A percentile compares a stretch with the other conserved stretches of the same genome.
phyloP scores from a whole-genome alignment of 2,888 invertebrate species.

The Tyria jacobaeae region DNA sequence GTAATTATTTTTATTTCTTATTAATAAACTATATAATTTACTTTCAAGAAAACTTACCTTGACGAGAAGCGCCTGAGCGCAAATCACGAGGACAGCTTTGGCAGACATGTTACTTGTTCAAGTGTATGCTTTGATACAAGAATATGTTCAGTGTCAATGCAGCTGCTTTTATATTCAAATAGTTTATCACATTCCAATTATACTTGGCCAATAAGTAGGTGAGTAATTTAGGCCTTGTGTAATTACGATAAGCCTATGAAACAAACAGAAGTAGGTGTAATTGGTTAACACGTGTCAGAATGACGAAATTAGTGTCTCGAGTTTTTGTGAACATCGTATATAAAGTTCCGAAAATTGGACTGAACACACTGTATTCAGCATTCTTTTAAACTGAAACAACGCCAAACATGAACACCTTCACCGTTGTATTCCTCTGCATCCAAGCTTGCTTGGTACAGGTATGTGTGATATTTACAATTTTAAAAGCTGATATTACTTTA shows the following conservation, averaged over 20 bases:
- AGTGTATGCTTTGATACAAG: constrained; percentile 12
- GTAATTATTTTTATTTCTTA: too few relatives aligned
- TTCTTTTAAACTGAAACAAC: constrained; percentile 20
- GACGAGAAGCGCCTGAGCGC: constrained; percentile 46
- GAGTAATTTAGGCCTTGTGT: neutral
- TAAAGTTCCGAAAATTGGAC: too few relatives aligned
- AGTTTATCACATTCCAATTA: neutral
- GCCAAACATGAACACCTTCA: constrained; percentile 43
- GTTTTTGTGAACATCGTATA: too few relatives aligned
- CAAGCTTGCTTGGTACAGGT: constrained; percentile 24
- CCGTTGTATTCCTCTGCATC: constrained; percentile 34
- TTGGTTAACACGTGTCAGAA: too few relatives aligned
- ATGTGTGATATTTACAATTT: neutral
- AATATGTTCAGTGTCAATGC: constrained; percentile 16
- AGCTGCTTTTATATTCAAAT: neutral
- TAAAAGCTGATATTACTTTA: too few relatives aligned
- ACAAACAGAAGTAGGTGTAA: too few relatives aligned
- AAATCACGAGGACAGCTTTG: constrained; percentile 51
- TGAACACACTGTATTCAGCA: constrained; percentile 10
- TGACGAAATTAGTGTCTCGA: too few relatives aligned
- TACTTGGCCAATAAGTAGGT: neutral
- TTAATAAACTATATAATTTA: too few relatives aligned
- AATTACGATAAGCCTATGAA: neutral
- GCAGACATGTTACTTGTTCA: constrained; percentile 50
- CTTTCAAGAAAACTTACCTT: constrained; percentile 10